These are phyloP conservation scores for Amazonetta brasiliensis DNA, from an alignment of 2,797 vertebrate genomes.

Conservation along the genomic window DNA sequence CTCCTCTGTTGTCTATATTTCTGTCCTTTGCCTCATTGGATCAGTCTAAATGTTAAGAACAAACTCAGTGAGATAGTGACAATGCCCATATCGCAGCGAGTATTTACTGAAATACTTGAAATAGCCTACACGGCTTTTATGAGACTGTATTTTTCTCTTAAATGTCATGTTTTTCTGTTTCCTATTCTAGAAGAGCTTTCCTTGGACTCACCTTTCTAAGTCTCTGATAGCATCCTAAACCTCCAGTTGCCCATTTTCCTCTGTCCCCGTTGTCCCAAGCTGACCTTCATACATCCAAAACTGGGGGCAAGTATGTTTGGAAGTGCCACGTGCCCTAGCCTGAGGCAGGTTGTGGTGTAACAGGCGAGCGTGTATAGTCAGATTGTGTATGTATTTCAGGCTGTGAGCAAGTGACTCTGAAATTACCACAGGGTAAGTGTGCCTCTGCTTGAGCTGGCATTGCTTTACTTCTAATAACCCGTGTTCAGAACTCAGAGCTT, in stretches of 20 bases:
- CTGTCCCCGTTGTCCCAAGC: not conserved
- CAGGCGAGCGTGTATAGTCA: not conserved
- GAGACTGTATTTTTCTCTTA: not conserved
- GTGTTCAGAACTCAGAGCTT: not conserved
- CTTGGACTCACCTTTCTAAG: not conserved
- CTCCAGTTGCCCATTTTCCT: not conserved
- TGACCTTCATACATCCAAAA: fast-evolving
- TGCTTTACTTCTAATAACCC: not conserved
- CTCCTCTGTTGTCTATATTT: not conserved
- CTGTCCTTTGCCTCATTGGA: not conserved
- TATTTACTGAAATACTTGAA: not conserved
- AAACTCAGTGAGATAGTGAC: not conserved
- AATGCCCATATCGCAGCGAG: not conserved
- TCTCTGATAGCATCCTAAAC: not conserved
- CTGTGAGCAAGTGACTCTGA: not conserved
- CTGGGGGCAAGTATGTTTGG: not conserved
- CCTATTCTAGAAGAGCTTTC: not conserved
- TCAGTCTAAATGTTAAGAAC: not conserved
- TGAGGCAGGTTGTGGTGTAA: not conserved
- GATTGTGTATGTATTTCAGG: not conserved
- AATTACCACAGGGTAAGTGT: not conserved
- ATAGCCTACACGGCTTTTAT: not conserved
- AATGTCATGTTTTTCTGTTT: not conserved
- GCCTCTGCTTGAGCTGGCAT: not conserved
- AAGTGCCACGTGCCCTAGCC: not conserved